Evolutionary conservation across 2,888 invertebrate species (phyloP), one percentile per base, ranked within the genome.

Genomic region (Cremastobaeus sp.): DNA sequence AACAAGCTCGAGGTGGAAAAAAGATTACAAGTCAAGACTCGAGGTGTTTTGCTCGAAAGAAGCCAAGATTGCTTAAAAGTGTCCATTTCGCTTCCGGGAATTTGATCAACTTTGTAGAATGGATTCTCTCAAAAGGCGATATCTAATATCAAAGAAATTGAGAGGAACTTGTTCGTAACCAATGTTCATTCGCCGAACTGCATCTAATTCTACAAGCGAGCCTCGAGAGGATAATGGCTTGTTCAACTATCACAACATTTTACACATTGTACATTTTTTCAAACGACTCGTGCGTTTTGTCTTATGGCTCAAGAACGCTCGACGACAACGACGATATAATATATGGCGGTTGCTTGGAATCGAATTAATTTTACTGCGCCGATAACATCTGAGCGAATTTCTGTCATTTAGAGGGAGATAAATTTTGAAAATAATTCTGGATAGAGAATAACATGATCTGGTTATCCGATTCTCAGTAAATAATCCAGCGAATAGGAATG

Each of bases 11-110:
- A n/a, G n/a, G 8, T 25, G 25, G 8, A 25, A 25, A 25, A 25
- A 25, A 25, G 25, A n/a, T n/a, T n/a, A n/a, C n/a, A n/a, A n/a
- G n/a, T n/a, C n/a, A n/a, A n/a, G n/a, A 35, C 45, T 41, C 12
- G 6, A 47, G 14, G 9, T 14, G 28, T 8, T 25, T 35, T 20
- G 28, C 28, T 54, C 12, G 39, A 6, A 25, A 20, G 12, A 12
- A 50, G 12, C 14, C 30, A 9, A 21, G 30, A 47, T 8, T 5
- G 32, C 17, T 21, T 6, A 18, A 75, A 68, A 69, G 47, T 79
- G 79, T 81, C 77, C 65, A 79, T 81, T 81, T 78, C 81, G 78
- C 81, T 83, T 81, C 80, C 82, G 81, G 83, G 80, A 82, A 81
- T 81, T 75, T 77, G 82, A 81, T 81, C 81, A 81, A 83, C 79